Percentiles rank a stretch among this genome's conserved stretches.
Evolutionary conservation across 2,888 invertebrate species (phyloP).

Genomic region (Thereva nobilitata): DNA sequence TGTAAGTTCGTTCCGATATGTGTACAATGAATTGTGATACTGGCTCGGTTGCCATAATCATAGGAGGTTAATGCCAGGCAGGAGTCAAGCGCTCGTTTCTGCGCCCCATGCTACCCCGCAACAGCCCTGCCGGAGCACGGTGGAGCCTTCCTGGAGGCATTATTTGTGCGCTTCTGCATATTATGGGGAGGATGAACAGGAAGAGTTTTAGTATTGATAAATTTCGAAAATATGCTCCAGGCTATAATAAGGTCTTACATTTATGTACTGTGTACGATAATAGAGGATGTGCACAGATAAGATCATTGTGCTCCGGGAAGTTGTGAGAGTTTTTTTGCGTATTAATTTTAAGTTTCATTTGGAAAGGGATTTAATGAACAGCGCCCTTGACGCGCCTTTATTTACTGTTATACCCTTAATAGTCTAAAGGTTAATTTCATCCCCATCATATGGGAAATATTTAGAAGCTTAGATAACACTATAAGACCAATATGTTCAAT

Average conservation of each 20-base stretch:
- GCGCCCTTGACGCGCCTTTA: too few relatives aligned
- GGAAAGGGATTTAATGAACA: too few relatives aligned
- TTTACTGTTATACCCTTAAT: too few relatives aligned
- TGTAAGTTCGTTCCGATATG: slow-evolving; percentile 34
- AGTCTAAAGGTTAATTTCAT: too few relatives aligned
- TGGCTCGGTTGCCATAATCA: slow-evolving; percentile 29
- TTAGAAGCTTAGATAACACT: too few relatives aligned
- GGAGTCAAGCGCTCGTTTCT: slow-evolving; percentile 27
- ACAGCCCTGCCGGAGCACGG: background rate
- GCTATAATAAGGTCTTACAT: background rate
- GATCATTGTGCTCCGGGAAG: too few relatives aligned
- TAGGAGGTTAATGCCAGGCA: slow-evolving; percentile 24
- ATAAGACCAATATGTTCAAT: too few relatives aligned
- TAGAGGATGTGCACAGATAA: too few relatives aligned
- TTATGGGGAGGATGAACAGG: background rate
- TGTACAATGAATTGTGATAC: slow-evolving; percentile 27
- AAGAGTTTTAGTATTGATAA: slow-evolving; percentile 14
- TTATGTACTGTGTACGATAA: too few relatives aligned
- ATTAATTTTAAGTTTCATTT: too few relatives aligned
- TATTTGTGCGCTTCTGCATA: slow-evolving; percentile 6
- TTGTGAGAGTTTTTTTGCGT: too few relatives aligned
- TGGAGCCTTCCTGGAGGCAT: slow-evolving; percentile 21
- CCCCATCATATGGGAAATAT: too few relatives aligned
- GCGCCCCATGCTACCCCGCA: slow-evolving; percentile 20
- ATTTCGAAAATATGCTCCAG: slow-evolving; percentile 6